These are phyloP conservation scores for Petrocephalus microphthalmus DNA, from an alignment of 2,113 vertebrate species.

Conservation along the genomic window DNA sequence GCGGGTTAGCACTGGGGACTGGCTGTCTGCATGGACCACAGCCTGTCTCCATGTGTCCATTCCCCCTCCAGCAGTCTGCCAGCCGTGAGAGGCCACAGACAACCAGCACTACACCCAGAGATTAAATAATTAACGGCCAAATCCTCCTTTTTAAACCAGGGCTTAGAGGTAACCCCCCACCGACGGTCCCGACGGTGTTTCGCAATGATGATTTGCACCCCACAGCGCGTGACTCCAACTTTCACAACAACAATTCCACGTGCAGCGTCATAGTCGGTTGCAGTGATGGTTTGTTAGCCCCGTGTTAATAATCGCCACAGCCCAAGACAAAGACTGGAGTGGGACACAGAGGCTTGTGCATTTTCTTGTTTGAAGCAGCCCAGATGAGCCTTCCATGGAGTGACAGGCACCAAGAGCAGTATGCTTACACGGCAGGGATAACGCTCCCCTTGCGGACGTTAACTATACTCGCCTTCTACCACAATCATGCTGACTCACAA, in stretches of 20 bases:
- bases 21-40: neutral
- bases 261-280: neutral
- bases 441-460: neutral
- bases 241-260: neutral
- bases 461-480: neutral
- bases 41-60: neutral
- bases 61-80: neutral
- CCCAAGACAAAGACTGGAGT: neutral
- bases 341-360: neutral
- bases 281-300: neutral
- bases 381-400: neutral
- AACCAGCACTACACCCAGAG: neutral
- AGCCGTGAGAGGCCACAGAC: neutral
- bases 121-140: conserved; percentile 1
- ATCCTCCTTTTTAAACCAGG: neutral
- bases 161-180: neutral
- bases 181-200: neutral
- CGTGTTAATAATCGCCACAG: neutral
- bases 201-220: neutral
- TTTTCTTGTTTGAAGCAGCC: neutral
- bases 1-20: neutral
- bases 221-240: neutral
- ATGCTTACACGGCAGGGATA: neutral
- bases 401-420: neutral
- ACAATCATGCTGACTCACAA: neutral